Percentiles rank a stretch among this genome's conserved stretches.
phyloP scores from a whole-genome alignment of 2,113 vertebrate species.

The Cottus gobio region DNA sequence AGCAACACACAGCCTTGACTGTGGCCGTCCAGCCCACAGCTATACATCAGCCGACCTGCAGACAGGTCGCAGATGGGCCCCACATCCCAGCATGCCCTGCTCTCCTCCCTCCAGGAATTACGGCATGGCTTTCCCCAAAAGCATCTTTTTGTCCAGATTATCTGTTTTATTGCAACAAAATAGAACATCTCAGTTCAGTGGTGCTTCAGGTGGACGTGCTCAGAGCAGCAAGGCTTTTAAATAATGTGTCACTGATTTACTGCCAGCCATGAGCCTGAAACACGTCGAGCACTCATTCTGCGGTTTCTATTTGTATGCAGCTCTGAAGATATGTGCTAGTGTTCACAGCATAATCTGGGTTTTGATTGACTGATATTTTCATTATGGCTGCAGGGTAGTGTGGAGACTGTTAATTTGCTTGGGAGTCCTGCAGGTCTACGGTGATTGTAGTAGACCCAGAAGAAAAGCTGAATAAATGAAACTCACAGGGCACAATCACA shows the following conservation, averaged over 20 bases:
- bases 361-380: constrained; percentile 83
- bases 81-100: constrained; percentile 34
- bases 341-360: constrained; percentile 71
- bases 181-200: constrained; percentile 4
- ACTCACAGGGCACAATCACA: constrained; percentile 77
- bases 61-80: constrained; percentile 74
- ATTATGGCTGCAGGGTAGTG: constrained; percentile 77
- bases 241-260: constrained; percentile 4
- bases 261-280: constrained; percentile 26
- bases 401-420: constrained; percentile 79
- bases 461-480: constrained; percentile 78
- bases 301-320: constrained; percentile 69
- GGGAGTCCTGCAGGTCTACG: constrained; percentile 77
- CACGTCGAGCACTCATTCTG: constrained; percentile 33
- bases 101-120: constrained; percentile 33
- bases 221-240: constrained; percentile 29
- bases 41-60: constrained; percentile 81
- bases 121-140: constrained; percentile 25
- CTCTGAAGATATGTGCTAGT: constrained; percentile 62
- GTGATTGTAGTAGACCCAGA: constrained; percentile 73
- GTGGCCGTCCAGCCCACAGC: constrained; percentile 80
- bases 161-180: constrained; percentile 25
- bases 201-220: constrained; percentile 17
- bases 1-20: constrained; percentile 83
- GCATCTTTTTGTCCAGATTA: constrained; percentile 29